These are phyloP conservation scores for Eucera pruinosa DNA, from an alignment of 2,888 invertebrate genomes.

Conservation along the genomic window DNA sequence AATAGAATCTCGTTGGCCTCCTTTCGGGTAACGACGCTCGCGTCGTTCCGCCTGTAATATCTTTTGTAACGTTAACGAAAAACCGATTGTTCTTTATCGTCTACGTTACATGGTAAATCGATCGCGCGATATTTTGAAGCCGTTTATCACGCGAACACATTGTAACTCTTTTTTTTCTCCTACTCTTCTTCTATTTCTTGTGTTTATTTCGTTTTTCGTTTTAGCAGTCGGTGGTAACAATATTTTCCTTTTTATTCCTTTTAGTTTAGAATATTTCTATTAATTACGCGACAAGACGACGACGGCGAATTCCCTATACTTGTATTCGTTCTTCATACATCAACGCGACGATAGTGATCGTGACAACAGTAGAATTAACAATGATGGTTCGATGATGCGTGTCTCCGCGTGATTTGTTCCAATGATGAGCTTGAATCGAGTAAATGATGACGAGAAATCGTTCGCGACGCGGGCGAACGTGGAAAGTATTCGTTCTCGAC, in stretches of 20 bases:
- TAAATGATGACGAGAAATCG: conserved; percentile 45
- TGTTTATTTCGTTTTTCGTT: conserved; percentile 11
- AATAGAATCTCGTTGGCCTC: conserved; percentile 58
- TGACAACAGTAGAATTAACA: conserved; percentile 69
- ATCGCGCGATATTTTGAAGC: conserved; percentile 27
- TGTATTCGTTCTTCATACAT: conserved; percentile 31
- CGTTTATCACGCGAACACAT: conserved; percentile 41
- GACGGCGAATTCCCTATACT: conserved; percentile 49
- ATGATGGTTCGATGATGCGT: conserved; percentile 64
- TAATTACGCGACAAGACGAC: conserved; percentile 63
- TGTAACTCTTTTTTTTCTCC: conserved; percentile 1
- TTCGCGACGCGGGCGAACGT: conserved; percentile 32
- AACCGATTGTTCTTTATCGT: background rate
- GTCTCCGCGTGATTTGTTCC: conserved; percentile 40
- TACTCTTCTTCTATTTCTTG: background rate
- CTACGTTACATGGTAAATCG: conserved; percentile 1
- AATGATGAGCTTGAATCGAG: conserved; percentile 37
- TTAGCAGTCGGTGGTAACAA: conserved; percentile 50
- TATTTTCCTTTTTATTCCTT: conserved; percentile 9
- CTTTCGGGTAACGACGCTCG: conserved; percentile 22
- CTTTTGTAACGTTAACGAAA: conserved; percentile 1
- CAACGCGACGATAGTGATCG: conserved; percentile 69
- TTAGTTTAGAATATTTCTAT: conserved; percentile 46
- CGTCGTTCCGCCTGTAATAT: conserved; percentile 8
- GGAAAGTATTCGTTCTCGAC: conserved; percentile 21